Percentiles rank a stretch among this genome's conserved stretches.
Evolutionary conservation across 1,140 invertebrate genomes (phyloP).

Genomic region (Formica selysi): DNA sequence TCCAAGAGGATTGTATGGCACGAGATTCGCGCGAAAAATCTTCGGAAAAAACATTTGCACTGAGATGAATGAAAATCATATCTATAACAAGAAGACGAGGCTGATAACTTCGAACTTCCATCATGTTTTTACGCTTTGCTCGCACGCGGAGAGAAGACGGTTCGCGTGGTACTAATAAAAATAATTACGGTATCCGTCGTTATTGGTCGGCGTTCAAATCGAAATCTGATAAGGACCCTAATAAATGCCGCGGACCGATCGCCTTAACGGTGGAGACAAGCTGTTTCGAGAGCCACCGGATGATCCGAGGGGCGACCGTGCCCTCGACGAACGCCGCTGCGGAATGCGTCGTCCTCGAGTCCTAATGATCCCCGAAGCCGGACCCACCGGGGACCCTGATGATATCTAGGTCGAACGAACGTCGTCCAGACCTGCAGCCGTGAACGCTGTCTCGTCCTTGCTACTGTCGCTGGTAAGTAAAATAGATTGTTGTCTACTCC

Average conservation of each 20-base stretch:
- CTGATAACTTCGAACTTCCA: constrained; percentile 10
- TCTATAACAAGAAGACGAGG: neutral
- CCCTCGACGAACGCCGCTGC: constrained; percentile 45
- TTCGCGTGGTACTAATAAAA: constrained; percentile 75
- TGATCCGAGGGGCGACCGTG: constrained; percentile 64
- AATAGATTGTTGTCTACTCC: constrained; percentile 16
- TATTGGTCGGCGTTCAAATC: constrained; percentile 67
- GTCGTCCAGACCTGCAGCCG: constrained; percentile 50
- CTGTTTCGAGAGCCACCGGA: constrained; percentile 66
- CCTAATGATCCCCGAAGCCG: constrained; percentile 76
- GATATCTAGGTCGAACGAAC: constrained; percentile 72
- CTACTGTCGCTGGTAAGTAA: constrained; percentile 53
- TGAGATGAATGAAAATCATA: neutral
- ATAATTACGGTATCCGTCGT: constrained; percentile 77
- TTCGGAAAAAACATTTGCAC: neutral
- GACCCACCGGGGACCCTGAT: constrained; percentile 71
- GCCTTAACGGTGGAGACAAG: constrained; percentile 54
- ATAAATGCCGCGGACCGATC: constrained; percentile 74
- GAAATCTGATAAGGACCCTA: constrained; percentile 77
- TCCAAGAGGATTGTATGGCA: neutral
- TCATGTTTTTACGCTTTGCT: constrained; percentile 31
- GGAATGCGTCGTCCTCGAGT: constrained; percentile 72
- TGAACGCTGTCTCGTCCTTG: constrained; percentile 18
- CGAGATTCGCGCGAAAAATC: constrained; percentile 13
- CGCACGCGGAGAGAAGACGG: constrained; percentile 15